These are phyloP conservation scores for Lepus oiostolus DNA, from an alignment of 2,797 vertebrate genomes.

Conservation along the genomic window DNA sequence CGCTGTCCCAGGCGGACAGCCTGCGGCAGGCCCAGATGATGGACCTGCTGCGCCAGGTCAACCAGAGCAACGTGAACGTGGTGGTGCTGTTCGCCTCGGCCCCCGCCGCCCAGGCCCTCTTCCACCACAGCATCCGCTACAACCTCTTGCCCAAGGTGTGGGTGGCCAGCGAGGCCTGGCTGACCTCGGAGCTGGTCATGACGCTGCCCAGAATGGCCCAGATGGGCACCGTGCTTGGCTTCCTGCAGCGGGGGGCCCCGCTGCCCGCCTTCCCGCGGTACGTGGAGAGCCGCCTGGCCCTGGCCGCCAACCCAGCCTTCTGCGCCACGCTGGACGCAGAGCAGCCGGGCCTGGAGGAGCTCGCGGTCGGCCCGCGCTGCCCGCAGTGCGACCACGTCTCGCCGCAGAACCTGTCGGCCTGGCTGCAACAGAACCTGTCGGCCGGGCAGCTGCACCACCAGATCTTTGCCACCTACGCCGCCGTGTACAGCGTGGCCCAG, in stretches of 20 bases:
- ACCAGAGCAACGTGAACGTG: conserved; percentile 87
- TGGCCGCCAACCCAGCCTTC: conserved; percentile 58
- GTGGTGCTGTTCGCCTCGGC: conserved; percentile 91
- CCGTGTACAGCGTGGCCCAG: conserved; percentile 91
- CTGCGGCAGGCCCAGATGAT: conserved; percentile 19
- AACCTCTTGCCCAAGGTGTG: conserved; percentile 90
- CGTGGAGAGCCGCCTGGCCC: conserved; percentile 60
- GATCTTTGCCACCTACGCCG: conserved; percentile 90
- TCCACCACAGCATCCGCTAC: conserved; percentile 87
- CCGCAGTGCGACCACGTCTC: conserved; percentile 88
- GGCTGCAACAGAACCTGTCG: conserved; percentile 84
- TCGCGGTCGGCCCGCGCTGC: conserved; percentile 75
- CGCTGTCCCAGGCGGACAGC: conserved; percentile 81
- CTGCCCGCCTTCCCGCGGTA: conserved; percentile 89
- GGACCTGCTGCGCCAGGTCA: conserved; percentile 87
- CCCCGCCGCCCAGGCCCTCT: conserved; percentile 79
- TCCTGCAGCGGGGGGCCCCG: conserved; percentile 83
- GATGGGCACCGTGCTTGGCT: conserved; percentile 93
- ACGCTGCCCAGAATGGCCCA: conserved; percentile 86
- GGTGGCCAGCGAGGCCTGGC: conserved; percentile 94
- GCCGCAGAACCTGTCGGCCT: conserved; percentile 76
- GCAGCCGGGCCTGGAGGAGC: neutral
- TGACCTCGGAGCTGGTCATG: conserved; percentile 79
- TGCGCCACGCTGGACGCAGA: neutral
- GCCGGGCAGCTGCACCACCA: conserved; percentile 72